A percentile compares a stretch with the other conserved stretches of the same genome.
phyloP scores from a whole-genome alignment of 2,113 vertebrate genomes.

The Raja brachyura region DNA sequence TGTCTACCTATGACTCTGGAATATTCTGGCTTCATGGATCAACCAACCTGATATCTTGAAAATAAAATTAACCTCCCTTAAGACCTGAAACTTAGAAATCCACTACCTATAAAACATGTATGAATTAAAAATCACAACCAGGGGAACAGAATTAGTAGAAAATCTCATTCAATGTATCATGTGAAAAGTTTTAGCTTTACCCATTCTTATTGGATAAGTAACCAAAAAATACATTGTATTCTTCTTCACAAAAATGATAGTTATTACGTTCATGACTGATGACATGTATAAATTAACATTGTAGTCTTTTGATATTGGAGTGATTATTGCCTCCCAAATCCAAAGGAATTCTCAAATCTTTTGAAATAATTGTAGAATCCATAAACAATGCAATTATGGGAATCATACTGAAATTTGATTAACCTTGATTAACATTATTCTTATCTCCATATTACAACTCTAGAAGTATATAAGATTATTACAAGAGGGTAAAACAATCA shows the following conservation, averaged over 20 bases:
- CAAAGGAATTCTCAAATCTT: too few relatives aligned
- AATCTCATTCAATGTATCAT: not conserved
- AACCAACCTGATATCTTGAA: not conserved
- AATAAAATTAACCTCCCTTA: not conserved
- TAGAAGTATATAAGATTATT: too few relatives aligned
- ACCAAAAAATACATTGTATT: not conserved
- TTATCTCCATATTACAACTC: too few relatives aligned
- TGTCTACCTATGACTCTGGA: not conserved
- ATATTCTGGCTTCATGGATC: not conserved
- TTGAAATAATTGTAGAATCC: too few relatives aligned
- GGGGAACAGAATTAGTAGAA: not conserved
- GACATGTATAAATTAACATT: not conserved
- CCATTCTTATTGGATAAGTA: not conserved
- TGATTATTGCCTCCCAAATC: not conserved
- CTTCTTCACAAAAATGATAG: not conserved
- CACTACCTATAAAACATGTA: too few relatives aligned
- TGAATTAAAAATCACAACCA: not conserved
- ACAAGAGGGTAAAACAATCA: too few relatives aligned
- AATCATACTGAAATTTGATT: too few relatives aligned
- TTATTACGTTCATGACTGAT: not conserved
- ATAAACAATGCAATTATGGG: too few relatives aligned
- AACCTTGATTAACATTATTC: too few relatives aligned
- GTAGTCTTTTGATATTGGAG: not conserved
- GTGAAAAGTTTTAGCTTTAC: not conserved
- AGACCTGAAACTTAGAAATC: not conserved